Percentiles rank a stretch among this genome's conserved stretches.
These are phyloP conservation scores for Meles meles DNA, from an alignment of 2,113 vertebrate species.

Conservation along the genomic window DNA sequence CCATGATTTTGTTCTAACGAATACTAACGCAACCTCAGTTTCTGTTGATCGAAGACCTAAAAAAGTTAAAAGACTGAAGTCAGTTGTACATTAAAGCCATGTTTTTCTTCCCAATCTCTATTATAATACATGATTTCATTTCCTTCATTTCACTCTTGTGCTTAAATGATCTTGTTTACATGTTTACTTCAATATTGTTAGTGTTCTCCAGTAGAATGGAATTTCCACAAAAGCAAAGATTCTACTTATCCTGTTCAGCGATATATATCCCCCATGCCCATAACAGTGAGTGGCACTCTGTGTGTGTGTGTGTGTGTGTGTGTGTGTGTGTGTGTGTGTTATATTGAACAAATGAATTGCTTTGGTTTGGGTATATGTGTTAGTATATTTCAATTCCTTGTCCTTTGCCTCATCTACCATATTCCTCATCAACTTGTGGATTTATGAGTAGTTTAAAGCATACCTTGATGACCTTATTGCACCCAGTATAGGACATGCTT, in stretches of 20 bases:
- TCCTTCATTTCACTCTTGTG: not conserved
- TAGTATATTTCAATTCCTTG: not conserved
- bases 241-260: not conserved
- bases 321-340: not conserved
- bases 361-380: not conserved
- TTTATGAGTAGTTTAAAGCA: not conserved
- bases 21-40: conserved; percentile 2
- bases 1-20: not conserved
- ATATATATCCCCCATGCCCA: not conserved
- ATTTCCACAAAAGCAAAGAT: conserved; percentile 23
- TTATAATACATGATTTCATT: not conserved
- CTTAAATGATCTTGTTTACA: not conserved
- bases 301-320: not conserved
- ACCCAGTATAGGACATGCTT: not conserved
- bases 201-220: not conserved
- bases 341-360: not conserved
- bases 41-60: not conserved
- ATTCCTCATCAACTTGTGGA: not conserved
- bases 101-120: not conserved
- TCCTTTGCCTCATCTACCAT: not conserved
- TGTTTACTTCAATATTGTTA: not conserved
- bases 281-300: not conserved
- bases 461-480: not conserved
- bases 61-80: not conserved
- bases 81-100: not conserved